A percentile compares a stretch with the other conserved stretches of the same genome.
Conservation (phyloP, 2,113 vertebrate species). For the Calonectris borealis region DNA sequence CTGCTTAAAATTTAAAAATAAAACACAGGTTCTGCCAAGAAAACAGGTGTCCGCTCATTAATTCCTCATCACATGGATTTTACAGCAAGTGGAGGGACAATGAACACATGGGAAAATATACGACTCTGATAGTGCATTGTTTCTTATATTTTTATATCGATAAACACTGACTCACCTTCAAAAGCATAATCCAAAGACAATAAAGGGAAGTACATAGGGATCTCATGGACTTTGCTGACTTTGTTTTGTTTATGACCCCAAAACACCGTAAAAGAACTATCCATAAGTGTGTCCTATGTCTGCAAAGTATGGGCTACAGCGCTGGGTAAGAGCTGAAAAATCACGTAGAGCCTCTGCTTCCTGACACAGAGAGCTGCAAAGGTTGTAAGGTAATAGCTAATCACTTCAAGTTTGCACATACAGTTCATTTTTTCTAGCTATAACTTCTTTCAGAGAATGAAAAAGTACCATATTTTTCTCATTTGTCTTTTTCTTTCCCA, state of each 20-base stretch:
- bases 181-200: conserved; percentile 16
- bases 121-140: conserved; percentile 6
- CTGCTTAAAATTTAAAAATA: background rate
- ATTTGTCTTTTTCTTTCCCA: conserved; percentile 7
- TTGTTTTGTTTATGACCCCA: conserved; percentile 8
- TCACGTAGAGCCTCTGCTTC: background rate
- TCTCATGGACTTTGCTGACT: background rate
- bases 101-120: conserved; percentile 2
- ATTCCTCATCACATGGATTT: background rate
- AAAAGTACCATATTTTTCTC: background rate
- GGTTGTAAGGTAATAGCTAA: background rate
- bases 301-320: background rate
- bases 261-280: background rate
- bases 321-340: background rate
- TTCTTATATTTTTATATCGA: conserved; percentile 20
- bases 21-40: background rate
- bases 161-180: conserved; percentile 60
- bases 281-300: background rate
- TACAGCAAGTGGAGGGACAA: background rate
- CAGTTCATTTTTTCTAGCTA: background rate
- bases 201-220: conserved; percentile 46
- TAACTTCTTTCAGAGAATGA: background rate
- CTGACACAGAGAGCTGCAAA: background rate
- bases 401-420: background rate
- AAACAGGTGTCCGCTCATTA: conserved; percentile 19